Conservation (phyloP, 2,888 invertebrate species). For the Oligia latruncula region DNA sequence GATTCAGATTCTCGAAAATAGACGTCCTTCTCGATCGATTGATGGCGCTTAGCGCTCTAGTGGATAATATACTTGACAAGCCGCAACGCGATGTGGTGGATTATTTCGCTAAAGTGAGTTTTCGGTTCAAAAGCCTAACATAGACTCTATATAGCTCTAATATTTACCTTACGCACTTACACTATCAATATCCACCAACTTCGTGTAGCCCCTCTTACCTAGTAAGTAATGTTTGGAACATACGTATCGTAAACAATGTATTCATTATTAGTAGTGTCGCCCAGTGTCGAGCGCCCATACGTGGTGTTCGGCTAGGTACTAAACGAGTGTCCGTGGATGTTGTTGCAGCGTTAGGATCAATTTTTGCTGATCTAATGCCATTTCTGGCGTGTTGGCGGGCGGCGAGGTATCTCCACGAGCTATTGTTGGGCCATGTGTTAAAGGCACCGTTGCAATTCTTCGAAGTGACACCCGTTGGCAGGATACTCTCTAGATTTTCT, state of each 20-base stretch:
- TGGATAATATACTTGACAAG: slow-evolving; percentile 35
- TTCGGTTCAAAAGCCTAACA: slow-evolving; percentile 12
- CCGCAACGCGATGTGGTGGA: slow-evolving; percentile 21
- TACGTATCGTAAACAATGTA: slow-evolving; percentile 82
- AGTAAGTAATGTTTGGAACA: slow-evolving; percentile 48
- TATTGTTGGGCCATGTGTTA: slow-evolving; percentile 91
- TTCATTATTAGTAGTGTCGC: slow-evolving; percentile 78
- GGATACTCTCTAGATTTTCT: slow-evolving; percentile 93
- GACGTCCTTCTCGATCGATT: neutral
- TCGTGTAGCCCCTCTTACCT: slow-evolving; percentile 53
- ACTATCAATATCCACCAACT: slow-evolving; percentile 50
- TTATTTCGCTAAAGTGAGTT: neutral
- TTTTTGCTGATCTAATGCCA: slow-evolving; percentile 92
- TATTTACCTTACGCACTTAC: slow-evolving; percentile 35
- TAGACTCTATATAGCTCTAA: slow-evolving; percentile 37
- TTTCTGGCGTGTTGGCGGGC: slow-evolving; percentile 93
- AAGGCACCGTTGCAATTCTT: slow-evolving; percentile 93
- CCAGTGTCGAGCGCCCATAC: slow-evolving; percentile 20
- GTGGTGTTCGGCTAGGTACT: slow-evolving; percentile 54
- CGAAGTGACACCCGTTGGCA: slow-evolving; percentile 94
- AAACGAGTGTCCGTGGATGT: slow-evolving; percentile 75
- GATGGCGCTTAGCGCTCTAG: neutral
- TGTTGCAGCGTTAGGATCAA: slow-evolving; percentile 93
- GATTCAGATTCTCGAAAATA: neutral
- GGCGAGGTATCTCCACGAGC: slow-evolving; percentile 90